A percentile compares a stretch with the other conserved stretches of the same genome.
These are phyloP conservation scores for Odontesthes bonariensis DNA, from an alignment of 2,113 vertebrate species.

Conservation along the genomic window DNA sequence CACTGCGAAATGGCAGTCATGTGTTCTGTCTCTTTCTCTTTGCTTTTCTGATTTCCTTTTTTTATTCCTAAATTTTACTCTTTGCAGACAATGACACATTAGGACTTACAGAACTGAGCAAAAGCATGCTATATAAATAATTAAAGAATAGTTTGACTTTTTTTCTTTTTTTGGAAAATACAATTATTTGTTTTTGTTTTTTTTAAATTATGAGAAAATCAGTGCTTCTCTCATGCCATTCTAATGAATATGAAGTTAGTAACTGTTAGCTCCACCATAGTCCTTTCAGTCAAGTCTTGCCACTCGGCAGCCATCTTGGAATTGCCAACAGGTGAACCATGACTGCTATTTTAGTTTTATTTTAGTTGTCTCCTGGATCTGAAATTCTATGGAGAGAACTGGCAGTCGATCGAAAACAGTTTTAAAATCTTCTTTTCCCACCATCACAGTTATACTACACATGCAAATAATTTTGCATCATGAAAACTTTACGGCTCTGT, in stretches of 20 bases:
- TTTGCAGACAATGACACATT: slow-evolving; percentile 64
- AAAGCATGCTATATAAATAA: slow-evolving; percentile 67
- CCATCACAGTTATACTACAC: neutral
- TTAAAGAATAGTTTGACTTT: slow-evolving; percentile 11
- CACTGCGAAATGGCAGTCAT: slow-evolving; percentile 56
- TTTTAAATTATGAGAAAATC: neutral
- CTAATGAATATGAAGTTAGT: neutral
- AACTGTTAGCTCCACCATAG: neutral
- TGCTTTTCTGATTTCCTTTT: neutral
- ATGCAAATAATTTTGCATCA: neutral
- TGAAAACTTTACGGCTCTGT: too few species aligned
- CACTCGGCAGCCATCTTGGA: neutral
- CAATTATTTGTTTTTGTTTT: neutral
- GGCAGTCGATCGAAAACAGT: neutral
- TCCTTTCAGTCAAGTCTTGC: neutral
- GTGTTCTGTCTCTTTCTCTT: slow-evolving; percentile 36
- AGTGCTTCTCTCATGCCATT: too few species aligned
- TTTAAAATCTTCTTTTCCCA: too few species aligned
- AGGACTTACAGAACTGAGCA: slow-evolving; percentile 20
- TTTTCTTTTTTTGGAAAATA: slow-evolving; percentile 27
- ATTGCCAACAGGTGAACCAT: neutral
- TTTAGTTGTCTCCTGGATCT: neutral
- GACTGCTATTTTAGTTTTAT: too few species aligned
- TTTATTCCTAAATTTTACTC: slow-evolving; percentile 45
- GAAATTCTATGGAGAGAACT: neutral